Base-by-base conservation (phyloP, 2,113 vertebrate species). In the Rhynchopsitta pachyrhyncha region DNA sequence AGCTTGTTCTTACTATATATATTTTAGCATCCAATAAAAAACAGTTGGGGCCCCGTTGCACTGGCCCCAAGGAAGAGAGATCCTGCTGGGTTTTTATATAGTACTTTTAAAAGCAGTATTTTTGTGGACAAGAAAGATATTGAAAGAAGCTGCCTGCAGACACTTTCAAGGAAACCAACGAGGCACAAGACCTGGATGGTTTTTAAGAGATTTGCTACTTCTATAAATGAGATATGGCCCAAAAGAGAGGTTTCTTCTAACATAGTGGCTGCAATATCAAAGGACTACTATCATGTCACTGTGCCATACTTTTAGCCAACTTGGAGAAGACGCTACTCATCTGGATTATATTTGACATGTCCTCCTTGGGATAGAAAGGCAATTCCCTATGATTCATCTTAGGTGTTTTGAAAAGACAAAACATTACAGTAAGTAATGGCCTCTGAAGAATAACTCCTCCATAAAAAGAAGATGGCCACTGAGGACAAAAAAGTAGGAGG, bases 121-220 rank as follows among this genome's bases (percentile, higher is more conserved):
- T 80, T 82, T 91, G 52, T 52, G 63, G 93, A 70, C 69, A 31
- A 22, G 74, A 90, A 83, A 92, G 90, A 85, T 81, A 78, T n/a
- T 68, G 63, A 91, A 70, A 92, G 50, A 88, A 88, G 60, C 70
- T 92, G 70, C 47, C 76, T 96, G 88, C 81, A 71, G 31, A 24
- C 17, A 69, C 59, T 85, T 81, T 94, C 52, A 74, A 97, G 92
- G 95, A 96, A 94, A 89, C 75, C 17, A 41, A 28, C 75, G 92
- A 59, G 23, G 14, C 53, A 90, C 76, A 92, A 92, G 66, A 89
- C 33, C 68, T 83, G 82, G 71, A 82, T 79, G 55, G 29, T 84
- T 95, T 97, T 97, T 92, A 92, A 95, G 90, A 92, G 71, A 91
- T 91, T 87, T 92, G 39, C 39, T 91, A 85, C 85, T 97, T 97